Conservation (phyloP, 2,797 vertebrate species). For the Champsocephalus gunnari region DNA sequence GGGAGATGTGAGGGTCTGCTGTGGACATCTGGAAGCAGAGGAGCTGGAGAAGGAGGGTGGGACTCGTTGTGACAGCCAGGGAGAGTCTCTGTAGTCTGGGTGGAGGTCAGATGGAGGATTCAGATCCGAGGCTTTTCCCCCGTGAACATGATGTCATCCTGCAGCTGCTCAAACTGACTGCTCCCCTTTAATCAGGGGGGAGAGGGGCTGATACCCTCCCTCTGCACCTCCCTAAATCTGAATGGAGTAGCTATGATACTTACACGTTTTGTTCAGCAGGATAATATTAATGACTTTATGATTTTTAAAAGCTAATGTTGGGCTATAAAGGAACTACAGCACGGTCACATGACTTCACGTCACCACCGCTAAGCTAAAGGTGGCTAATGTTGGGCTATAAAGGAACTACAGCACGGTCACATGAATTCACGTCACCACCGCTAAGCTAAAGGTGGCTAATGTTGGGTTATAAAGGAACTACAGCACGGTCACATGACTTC, state of each 20-base stretch:
- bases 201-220: conserved; percentile 52
- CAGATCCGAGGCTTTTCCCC: conserved; percentile 32
- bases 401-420: no score
- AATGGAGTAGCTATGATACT: background rate
- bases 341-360: no score
- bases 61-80: conserved; percentile 59
- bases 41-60: conserved; percentile 46
- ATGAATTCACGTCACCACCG: no score
- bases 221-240: conserved; percentile 27
- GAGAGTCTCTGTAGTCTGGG: conserved; percentile 76
- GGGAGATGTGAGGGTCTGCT: conserved; percentile 32
- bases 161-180: conserved; percentile 63
- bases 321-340: no score
- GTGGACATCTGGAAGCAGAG: conserved; percentile 59
- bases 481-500: no score
- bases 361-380: no score
- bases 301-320: no score
- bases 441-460: no score
- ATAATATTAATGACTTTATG: no score
- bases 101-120: conserved; percentile 63
- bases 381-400: no score
- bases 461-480: no score
- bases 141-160: conserved; percentile 59
- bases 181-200: conserved; percentile 48
- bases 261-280: background rate